Base-by-base conservation (phyloP, 2,888 invertebrate species). In the Ichneumon xanthorius region DNA sequence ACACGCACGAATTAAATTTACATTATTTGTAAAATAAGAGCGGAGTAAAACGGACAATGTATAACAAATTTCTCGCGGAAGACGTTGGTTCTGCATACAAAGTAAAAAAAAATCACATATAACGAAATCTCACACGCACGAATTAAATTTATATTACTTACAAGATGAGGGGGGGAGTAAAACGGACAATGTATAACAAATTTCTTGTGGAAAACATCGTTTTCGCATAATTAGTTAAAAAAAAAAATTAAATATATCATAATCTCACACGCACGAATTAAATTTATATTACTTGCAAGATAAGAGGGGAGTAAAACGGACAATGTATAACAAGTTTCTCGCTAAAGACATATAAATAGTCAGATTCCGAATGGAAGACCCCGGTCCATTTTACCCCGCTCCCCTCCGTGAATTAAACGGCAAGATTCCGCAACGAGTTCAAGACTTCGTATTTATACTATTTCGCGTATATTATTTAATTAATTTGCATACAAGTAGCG, bases 401-500 rank as follows among this genome's bases (percentile, higher is more conserved):
- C 45, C 3, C 45, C 45, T 48, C 45, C 5, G 14, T 16, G 14
- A 22, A 33, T 63, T 16, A 61, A 61, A 4, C 30, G 5, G 7
- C 53, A 55, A 19, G 19, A 55, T 55, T 55, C 19, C 53, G 19
- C 53, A 55, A 55, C 4, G 7, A 22, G 19, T 55, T 9, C 2
- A 19, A 9, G n/a, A 19, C 53, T 55, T 55, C 19, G 19, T 55
- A 55, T 55, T 55, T 19, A 80, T 33, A 75, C 37, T 22, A 53
- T 65, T 37, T 9, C 2, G 33, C 33, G 14, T 48, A 48, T 30
- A 61, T 50, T n/a, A 48, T 48, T 63, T 33, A 63, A 63, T 33
- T 40, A 40, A 40, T 40, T 67, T n/a, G 37, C 40, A 45, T n/a
- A 14, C 7, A 61, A 83, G 30, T 33, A 65, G 45, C 70, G 22